phyloP scores from a whole-genome alignment of 2,888 invertebrate genomes.

The Amblyjoppa proteus region DNA sequence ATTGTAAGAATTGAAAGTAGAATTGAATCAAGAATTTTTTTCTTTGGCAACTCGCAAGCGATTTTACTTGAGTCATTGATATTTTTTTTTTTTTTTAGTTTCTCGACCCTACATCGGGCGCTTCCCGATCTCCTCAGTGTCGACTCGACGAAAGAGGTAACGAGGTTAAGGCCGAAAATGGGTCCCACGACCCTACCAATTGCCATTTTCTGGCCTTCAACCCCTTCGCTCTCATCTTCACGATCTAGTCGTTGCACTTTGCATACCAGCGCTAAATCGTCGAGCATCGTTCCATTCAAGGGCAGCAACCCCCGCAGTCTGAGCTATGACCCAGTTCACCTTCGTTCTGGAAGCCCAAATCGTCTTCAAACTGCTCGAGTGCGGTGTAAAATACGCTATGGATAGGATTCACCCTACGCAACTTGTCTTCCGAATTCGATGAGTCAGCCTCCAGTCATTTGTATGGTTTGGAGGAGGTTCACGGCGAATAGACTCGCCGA shows the following conservation, averaged over 20 bases:
- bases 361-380: neutral
- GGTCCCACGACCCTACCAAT: conserved; percentile 75
- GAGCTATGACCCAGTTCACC: conserved; percentile 63
- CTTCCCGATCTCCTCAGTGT: neutral
- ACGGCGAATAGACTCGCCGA: conserved; percentile 4
- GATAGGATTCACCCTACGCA: neutral
- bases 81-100: neutral
- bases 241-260: conserved; percentile 53
- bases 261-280: conserved; percentile 55
- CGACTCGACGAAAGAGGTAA: conserved; percentile 67
- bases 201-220: conserved; percentile 72
- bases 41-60: too few species aligned
- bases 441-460: conserved; percentile 43
- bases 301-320: conserved; percentile 42
- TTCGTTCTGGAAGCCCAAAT: conserved; percentile 4
- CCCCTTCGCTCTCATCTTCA: conserved; percentile 55
- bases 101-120: neutral
- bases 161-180: conserved; percentile 73
- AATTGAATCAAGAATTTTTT: too few species aligned
- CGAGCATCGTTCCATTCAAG: conserved; percentile 52
- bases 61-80: too few species aligned
- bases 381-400: neutral
- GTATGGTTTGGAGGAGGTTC: conserved; percentile 1
- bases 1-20: too few species aligned
- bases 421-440: conserved; percentile 16